Base-by-base conservation (phyloP, 37 sponge, comb jelly and placozoan genomes). In the Aphrocallistes beatrix region DNA sequence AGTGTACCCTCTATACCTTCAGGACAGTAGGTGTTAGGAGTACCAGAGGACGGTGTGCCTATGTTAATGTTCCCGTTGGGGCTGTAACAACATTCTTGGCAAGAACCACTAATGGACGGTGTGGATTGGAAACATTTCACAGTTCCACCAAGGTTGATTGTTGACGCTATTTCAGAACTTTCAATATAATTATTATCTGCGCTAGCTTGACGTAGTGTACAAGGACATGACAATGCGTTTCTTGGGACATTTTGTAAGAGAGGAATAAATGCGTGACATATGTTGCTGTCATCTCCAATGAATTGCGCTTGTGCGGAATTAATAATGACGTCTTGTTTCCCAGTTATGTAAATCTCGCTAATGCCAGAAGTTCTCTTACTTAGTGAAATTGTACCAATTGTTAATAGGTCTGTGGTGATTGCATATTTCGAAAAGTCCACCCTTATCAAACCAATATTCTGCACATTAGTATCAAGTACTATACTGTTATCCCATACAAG, bases 81-180 rank as follows among this genome's bases (percentile, higher is more conserved):
- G 10, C 32, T 60, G n/a, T 60, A 60, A 60, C 75, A 60, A 60
- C 75, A 60, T 30, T 60, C 28, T 60, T 60, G 75, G n/a, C 75
- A 8, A 32, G 75, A 60, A 19, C 34, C 34, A 60, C 32, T 60
- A 60, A 21, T 19, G 17, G 75, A n/a, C n/a, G n/a, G 17, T 60
- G 75, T 60, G 6, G 75, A 60, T 60, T 30, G 8, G 21, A 19
- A 60, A 60, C 75, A 60, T 32, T 25, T 60, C n/a, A 30, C 8
- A 60, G 75, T 25, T 13, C 75, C 75, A 32, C 3, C 17, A 60
- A 25, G 75, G 75, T 25, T 25, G 75, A 19, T 25, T 21, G 10
- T 30, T 3, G n/a, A 6, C 10, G n/a, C 10, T n/a, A n/a, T n/a
- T 19, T 60, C 21, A 25, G 8, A 3, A 60, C 3, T 6, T 60